phyloP scores from a whole-genome alignment of 2,888 invertebrate species.

The Alsophila aescularia region DNA sequence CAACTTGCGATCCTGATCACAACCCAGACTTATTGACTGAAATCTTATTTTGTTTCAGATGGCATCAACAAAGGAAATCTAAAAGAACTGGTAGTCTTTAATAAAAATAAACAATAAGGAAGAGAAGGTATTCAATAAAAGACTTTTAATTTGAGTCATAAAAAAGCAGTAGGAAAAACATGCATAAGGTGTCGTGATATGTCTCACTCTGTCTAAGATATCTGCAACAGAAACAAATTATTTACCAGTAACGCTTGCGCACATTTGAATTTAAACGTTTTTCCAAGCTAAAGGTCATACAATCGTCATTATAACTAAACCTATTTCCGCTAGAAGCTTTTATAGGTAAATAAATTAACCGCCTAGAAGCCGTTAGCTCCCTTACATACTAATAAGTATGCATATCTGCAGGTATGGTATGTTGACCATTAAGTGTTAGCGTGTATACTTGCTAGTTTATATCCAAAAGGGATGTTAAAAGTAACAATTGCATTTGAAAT shows the following conservation, averaged over 20 bases:
- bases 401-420: conserved; percentile 51
- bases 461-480: conserved; percentile 53
- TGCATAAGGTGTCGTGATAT: conserved; percentile 16
- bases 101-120: too few relatives aligned
- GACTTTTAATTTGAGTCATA: not conserved
- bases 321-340: conserved; percentile 47
- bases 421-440: conserved; percentile 56
- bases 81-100: too few relatives aligned
- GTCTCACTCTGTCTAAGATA: conserved; percentile 19
- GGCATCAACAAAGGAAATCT: not conserved
- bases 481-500: conserved; percentile 51
- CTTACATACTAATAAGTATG: conserved; percentile 47
- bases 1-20: not conserved
- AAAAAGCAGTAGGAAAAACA: not conserved
- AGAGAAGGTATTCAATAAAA: too few relatives aligned
- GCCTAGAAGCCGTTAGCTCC: conserved; percentile 54
- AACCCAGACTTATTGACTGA: not conserved
- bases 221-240: conserved; percentile 13
- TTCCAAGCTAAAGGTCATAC: conserved; percentile 47
- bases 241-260: conserved; percentile 17
- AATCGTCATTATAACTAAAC: conserved; percentile 50
- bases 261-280: conserved; percentile 46
- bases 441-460: conserved; percentile 49
- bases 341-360: conserved; percentile 61
- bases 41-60: not conserved